phyloP scores from a whole-genome alignment of 2,888 invertebrate species.

The Octodonta nipae region DNA sequence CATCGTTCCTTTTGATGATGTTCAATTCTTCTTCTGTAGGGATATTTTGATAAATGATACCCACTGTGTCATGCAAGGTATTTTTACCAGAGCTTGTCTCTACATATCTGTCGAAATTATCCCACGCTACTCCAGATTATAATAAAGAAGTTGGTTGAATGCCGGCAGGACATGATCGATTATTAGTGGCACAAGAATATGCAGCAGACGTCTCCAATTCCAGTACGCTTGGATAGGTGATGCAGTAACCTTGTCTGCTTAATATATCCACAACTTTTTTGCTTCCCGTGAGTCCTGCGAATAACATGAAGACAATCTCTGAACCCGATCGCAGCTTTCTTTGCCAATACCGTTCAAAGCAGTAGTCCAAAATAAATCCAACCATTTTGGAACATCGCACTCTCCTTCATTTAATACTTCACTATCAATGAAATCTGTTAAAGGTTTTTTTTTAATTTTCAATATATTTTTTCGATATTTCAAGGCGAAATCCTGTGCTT shows the following conservation, averaged over 20 bases:
- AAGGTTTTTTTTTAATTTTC: neutral
- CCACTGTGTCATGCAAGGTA: constrained; percentile 26
- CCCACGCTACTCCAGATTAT: constrained; percentile 18
- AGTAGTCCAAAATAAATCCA: constrained; percentile 1
- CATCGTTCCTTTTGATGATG: constrained; percentile 1
- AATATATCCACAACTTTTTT: constrained; percentile 16
- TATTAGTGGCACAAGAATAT: constrained; percentile 11
- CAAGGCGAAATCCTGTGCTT: constrained; percentile 1
- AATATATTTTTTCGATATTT: constrained; percentile 1
- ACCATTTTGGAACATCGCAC: constrained; percentile 1
- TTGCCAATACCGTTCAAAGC: constrained; percentile 1
- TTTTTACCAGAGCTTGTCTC: constrained; percentile 17
- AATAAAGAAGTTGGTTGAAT: constrained; percentile 14
- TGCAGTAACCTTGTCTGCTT: constrained; percentile 14
- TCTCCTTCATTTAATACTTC: constrained; percentile 1
- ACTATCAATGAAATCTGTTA: constrained; percentile 1
- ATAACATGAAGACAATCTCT: constrained; percentile 1
- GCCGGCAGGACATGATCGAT: constrained; percentile 14
- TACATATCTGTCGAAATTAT: constrained; percentile 19
- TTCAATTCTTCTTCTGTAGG: constrained; percentile 12
- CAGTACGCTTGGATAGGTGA: constrained; percentile 9
- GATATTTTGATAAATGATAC: constrained; percentile 23
- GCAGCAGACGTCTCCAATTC: constrained; percentile 17
- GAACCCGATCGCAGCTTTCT: neutral
- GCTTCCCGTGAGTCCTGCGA: constrained; percentile 9